phyloP scores from a whole-genome alignment of 2,113 vertebrate genomes.

The Picathartes gymnocephalus region DNA sequence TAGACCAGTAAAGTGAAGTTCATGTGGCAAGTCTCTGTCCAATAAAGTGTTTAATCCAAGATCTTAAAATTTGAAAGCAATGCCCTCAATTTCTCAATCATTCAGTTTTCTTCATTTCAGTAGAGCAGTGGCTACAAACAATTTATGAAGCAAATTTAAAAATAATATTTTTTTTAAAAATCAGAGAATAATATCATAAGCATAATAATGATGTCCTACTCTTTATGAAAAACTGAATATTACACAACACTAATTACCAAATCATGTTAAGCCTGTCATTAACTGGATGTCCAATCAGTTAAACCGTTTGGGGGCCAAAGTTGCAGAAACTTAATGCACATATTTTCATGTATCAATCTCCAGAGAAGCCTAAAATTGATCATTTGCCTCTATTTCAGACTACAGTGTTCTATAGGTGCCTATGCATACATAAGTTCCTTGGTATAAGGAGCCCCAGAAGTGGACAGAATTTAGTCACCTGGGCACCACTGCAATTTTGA shows the following conservation, averaged over 20 bases:
- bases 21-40: neutral
- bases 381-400: neutral
- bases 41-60: neutral
- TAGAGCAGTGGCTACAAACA: neutral
- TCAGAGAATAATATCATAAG: neutral
- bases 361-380: neutral
- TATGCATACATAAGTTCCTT: neutral
- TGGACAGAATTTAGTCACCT: neutral
- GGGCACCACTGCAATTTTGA: neutral
- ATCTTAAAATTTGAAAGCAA: neutral
- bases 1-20: neutral
- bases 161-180: neutral
- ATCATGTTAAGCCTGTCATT: neutral
- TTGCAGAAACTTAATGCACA: neutral
- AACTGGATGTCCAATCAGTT: neutral
- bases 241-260: neutral
- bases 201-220: accelerated
- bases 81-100: neutral
- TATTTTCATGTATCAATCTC: neutral
- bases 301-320: neutral
- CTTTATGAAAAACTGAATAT: neutral
- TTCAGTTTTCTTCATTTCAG: neutral
- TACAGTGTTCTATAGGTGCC: neutral
- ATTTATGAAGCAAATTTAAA: neutral
- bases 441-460: neutral